Conservation (phyloP, 2,797 vertebrate species). For the Hippocampus kuda region DNA sequence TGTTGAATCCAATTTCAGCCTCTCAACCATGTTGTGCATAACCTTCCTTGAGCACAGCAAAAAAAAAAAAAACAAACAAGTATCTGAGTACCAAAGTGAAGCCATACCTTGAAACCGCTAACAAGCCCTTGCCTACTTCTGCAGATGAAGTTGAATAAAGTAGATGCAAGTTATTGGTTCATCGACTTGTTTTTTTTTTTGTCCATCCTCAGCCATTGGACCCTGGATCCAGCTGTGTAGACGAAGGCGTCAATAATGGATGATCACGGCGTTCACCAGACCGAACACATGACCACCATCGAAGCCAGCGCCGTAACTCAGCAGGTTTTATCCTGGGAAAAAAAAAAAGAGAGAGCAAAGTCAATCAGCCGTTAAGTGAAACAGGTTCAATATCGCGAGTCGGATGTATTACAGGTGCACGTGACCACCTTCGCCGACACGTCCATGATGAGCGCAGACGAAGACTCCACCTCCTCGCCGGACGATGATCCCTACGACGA, state of each 20-base stretch:
- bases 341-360: neutral
- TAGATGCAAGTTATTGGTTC: neutral
- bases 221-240: neutral
- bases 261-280: conserved; percentile 81
- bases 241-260: conserved; percentile 70
- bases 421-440: conserved; percentile 90
- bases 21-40: too few species aligned
- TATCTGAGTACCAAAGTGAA: too few species aligned
- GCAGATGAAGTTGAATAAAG: neutral
- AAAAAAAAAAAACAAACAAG: too few species aligned
- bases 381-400: neutral
- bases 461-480: conserved; percentile 91
- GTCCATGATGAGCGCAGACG: conserved; percentile 89
- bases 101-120: too few species aligned
- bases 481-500: conserved; percentile 95
- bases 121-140: too few species aligned
- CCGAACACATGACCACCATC: conserved; percentile 94
- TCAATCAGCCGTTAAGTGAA: neutral
- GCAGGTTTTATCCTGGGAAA: conserved; percentile 69
- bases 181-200: neutral
- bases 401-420: conserved; percentile 69
- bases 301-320: conserved; percentile 90
- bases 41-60: too few species aligned
- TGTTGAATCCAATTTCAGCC: too few species aligned
- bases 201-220: neutral